phyloP scores from a whole-genome alignment of 2,797 vertebrate species.

The Enoplosus armatus region DNA sequence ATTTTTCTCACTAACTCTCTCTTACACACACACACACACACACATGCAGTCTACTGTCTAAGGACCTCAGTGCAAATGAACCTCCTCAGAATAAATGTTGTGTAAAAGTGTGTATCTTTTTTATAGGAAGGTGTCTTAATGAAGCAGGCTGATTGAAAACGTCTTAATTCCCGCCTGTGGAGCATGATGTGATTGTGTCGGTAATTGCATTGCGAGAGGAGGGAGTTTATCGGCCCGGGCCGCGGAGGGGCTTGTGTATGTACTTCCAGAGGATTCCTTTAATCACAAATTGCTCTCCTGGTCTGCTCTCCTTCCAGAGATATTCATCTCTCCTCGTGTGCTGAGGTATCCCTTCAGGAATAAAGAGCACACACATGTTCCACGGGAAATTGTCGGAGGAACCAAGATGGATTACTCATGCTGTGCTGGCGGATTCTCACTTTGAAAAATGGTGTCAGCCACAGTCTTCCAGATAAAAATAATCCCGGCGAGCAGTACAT shows the following conservation, averaged over 20 bases:
- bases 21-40: background rate
- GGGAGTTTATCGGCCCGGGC: constrained; percentile 75
- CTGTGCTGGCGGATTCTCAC: constrained; percentile 84
- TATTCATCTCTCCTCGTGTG: constrained; percentile 85
- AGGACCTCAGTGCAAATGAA: constrained; percentile 43
- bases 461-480: constrained; percentile 85
- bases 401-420: constrained; percentile 88
- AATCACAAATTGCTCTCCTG: constrained; percentile 87
- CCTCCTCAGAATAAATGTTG: constrained; percentile 51
- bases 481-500: constrained; percentile 76
- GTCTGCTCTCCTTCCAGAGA: constrained; percentile 82
- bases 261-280: constrained; percentile 84
- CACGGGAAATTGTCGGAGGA: constrained; percentile 83
- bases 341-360: constrained; percentile 84
- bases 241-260: constrained; percentile 74
- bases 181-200: constrained; percentile 67
- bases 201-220: constrained; percentile 76
- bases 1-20: background rate
- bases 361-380: constrained; percentile 85
- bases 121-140: constrained; percentile 70
- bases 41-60: constrained; percentile 23
- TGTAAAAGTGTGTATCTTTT: constrained; percentile 54
- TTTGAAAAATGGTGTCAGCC: constrained; percentile 88
- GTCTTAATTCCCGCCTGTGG: constrained; percentile 69
- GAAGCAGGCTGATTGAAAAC: constrained; percentile 71